Evolutionary conservation across 2,888 invertebrate genomes (phyloP).

Genomic region (Allygus modestus): DNA sequence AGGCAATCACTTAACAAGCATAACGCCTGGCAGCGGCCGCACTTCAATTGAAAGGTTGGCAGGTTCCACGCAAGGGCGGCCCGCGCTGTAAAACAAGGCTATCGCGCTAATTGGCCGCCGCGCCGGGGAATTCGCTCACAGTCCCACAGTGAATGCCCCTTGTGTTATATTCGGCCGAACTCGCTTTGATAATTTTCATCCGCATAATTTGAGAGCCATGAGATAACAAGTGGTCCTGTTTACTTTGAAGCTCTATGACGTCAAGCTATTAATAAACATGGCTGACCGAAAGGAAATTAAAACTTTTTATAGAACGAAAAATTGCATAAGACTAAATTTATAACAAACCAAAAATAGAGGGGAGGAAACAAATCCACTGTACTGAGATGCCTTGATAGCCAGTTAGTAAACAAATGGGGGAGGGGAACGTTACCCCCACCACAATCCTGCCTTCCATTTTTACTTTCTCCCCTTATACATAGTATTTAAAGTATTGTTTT

Average conservation of each 20-base stretch:
- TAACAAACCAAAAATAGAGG: too few relatives aligned
- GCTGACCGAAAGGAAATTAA: too few relatives aligned
- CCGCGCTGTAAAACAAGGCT: not conserved
- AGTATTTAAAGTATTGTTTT: too few relatives aligned
- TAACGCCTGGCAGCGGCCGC: not conserved
- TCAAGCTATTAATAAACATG: too few relatives aligned
- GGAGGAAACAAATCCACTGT: too few relatives aligned
- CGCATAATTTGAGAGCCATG: not conserved
- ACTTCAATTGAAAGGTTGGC: not conserved
- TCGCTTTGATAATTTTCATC: not conserved
- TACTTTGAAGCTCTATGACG: not conserved
- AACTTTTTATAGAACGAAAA: too few relatives aligned
- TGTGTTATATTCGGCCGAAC: not conserved
- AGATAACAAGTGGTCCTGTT: not conserved
- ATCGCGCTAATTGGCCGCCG: not conserved
- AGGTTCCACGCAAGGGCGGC: not conserved
- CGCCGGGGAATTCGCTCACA: not conserved
- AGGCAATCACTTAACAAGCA: not conserved
- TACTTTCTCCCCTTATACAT: too few relatives aligned
- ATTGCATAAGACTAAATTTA: too few relatives aligned
- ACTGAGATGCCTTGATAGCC: too few relatives aligned
- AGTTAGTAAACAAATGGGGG: too few relatives aligned
- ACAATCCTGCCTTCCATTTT: too few relatives aligned
- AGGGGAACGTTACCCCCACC: too few relatives aligned
- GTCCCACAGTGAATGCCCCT: not conserved